phyloP scores from a whole-genome alignment of 2,888 invertebrate species.

The Lycophotia porphyrea region DNA sequence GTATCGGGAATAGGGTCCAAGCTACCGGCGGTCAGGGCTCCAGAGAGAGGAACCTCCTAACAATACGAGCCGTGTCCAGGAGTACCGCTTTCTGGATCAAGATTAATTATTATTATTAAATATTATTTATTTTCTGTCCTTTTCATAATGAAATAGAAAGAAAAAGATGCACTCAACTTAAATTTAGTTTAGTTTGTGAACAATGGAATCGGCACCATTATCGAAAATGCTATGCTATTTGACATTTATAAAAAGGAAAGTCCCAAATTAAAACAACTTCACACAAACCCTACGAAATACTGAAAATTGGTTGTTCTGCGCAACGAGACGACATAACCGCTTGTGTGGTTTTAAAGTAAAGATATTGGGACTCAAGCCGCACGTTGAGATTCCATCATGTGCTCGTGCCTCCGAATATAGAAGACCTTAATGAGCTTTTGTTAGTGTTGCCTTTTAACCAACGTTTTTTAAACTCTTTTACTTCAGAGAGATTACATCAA shows the following conservation, averaged over 20 bases:
- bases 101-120: no score
- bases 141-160: no score
- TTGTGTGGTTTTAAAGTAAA: slow-evolving; percentile 55
- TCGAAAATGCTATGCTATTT: no score
- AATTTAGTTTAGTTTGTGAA: no score
- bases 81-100: no score
- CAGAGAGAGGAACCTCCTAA: no score
- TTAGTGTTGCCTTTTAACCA: neutral
- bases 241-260: neutral
- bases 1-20: no score
- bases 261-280: slow-evolving; percentile 5
- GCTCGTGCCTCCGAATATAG: slow-evolving; percentile 44
- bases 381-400: slow-evolving; percentile 41
- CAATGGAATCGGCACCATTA: no score
- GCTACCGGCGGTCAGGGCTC: no score
- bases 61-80: no score
- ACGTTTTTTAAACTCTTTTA: neutral
- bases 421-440: slow-evolving; percentile 36
- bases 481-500: neutral
- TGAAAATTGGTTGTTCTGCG: slow-evolving; percentile 62
- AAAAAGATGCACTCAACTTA: no score
- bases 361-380: slow-evolving; percentile 35
- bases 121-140: no score
- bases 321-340: slow-evolving; percentile 46
- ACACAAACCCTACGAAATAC: slow-evolving; percentile 43